Percentiles rank a stretch among this genome's conserved stretches.
Evolutionary conservation across 2,888 invertebrate species (phyloP).

Genomic region (Leptothorax acervorum): DNA sequence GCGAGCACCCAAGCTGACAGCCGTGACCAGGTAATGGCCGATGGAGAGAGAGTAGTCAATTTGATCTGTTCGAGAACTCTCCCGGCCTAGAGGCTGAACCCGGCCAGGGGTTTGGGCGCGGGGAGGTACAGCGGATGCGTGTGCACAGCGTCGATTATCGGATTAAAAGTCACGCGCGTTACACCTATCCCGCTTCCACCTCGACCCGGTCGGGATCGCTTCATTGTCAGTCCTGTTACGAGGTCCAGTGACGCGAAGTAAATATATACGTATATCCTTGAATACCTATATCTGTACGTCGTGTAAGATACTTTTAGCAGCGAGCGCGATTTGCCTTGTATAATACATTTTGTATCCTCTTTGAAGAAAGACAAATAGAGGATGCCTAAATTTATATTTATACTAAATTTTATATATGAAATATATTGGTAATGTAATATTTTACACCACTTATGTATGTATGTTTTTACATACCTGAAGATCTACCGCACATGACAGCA

Average conservation of each 20-base stretch:
- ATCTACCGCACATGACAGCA: no score
- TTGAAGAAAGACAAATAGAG: no score
- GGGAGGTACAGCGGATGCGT: slow-evolving; percentile 21
- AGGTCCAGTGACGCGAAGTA: background rate
- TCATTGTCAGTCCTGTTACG: background rate
- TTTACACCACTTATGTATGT: no score
- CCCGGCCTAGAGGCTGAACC: background rate
- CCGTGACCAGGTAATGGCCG: slow-evolving; percentile 76
- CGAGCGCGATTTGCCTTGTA: background rate
- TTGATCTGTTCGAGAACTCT: slow-evolving; percentile 32
- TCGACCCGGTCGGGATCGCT: slow-evolving; percentile 3
- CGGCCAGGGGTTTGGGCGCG: no score
- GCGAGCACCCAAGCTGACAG: slow-evolving; percentile 65
- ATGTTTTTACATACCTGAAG: no score
- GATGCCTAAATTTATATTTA: background rate
- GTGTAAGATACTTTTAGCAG: background rate
- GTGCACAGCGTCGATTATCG: slow-evolving; percentile 29
- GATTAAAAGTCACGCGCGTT: slow-evolving; percentile 49
- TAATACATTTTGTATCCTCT: no score
- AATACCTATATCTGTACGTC: background rate
- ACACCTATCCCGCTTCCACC: slow-evolving; percentile 6
- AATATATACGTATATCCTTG: background rate
- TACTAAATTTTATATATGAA: background rate
- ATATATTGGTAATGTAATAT: no score
- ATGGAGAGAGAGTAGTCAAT: slow-evolving; percentile 44